phyloP scores from a whole-genome alignment of 2,113 vertebrate species.

The Callaeas wilsoni region DNA sequence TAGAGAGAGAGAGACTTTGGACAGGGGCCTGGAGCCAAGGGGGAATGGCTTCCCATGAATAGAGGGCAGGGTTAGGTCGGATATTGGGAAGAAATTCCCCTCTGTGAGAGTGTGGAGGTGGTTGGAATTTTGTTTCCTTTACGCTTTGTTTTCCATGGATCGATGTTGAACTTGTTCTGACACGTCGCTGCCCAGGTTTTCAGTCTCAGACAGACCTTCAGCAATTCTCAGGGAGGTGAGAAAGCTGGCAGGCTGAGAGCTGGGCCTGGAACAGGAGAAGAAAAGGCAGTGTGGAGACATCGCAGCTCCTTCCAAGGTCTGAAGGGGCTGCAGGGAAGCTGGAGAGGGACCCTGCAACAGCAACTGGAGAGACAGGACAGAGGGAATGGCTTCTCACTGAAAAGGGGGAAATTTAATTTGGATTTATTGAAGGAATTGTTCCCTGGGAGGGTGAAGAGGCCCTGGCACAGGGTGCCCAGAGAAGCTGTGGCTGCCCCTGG shows the following conservation, averaged over 20 bases:
- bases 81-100: not conserved
- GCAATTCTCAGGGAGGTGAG: not conserved
- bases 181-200: not conserved
- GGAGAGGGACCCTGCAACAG: not conserved
- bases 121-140: not conserved
- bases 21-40: not conserved
- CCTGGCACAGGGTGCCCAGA: not conserved
- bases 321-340: not conserved
- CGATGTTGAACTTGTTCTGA: not conserved
- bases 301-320: not conserved
- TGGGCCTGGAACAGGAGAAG: not conserved
- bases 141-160: not conserved
- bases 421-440: not conserved
- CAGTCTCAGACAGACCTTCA: not conserved
- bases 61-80: not conserved
- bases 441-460: not conserved
- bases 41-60: not conserved
- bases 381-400: fast-evolving
- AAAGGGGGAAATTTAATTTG: no score
- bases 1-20: not conserved
- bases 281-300: not conserved
- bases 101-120: not conserved
- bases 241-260: not conserved
- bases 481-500: not conserved
- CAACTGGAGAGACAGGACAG: not conserved